Evolutionary conservation across 2,797 vertebrate species (phyloP), one percentile per base, ranked within the genome.

Genomic region (Neomorphus geoffroyi): DNA sequence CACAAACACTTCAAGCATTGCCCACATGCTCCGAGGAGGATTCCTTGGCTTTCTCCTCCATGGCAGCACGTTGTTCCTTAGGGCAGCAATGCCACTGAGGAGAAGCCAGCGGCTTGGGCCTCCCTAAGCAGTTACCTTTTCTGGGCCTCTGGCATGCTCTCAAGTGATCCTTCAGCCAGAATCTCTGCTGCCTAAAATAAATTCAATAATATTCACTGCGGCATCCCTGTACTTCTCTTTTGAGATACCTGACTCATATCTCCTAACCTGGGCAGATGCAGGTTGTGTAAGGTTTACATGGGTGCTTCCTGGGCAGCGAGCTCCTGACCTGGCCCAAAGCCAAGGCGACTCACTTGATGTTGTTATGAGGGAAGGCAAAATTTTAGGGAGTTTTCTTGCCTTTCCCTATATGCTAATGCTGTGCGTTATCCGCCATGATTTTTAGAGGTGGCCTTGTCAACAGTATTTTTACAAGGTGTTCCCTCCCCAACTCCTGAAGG

Each of bases 121-220:
- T 82, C 65, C 80, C 86, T 22, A 16, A 60, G 94, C 94, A 92
- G 88, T 80, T 88, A 92, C 92, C 90, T 96, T 96, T 96, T 94
- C 93, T 90, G 95, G 96, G 66, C 80, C 92, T 92, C 90, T 96
- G 95, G 95, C 94, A 53, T 2, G 9, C 86, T 88, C 83, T 80
- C 95, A 92, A 95, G 66, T 32, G 83, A 58, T 90, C 92, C 86
- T 92, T 84, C 88, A 67, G 86, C 78, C 88, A 4, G 64, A 93
- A 94, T 70, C 70, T 81, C 88, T 2, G 0, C 19, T 50, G 92
- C 96, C 56, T 60, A 96, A 96, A 94, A 96, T 96, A 93, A 95
- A 93, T 90, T 66, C 48, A 46, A 90, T 58, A 88, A 94, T 72
- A 82, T 82, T 90, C 51, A 22, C 67, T 78, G 60, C 1, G 74